A percentile compares a stretch with the other conserved stretches of the same genome.
These are phyloP conservation scores for Bucco capensis DNA, from an alignment of 2,113 vertebrate genomes.

Conservation along the genomic window DNA sequence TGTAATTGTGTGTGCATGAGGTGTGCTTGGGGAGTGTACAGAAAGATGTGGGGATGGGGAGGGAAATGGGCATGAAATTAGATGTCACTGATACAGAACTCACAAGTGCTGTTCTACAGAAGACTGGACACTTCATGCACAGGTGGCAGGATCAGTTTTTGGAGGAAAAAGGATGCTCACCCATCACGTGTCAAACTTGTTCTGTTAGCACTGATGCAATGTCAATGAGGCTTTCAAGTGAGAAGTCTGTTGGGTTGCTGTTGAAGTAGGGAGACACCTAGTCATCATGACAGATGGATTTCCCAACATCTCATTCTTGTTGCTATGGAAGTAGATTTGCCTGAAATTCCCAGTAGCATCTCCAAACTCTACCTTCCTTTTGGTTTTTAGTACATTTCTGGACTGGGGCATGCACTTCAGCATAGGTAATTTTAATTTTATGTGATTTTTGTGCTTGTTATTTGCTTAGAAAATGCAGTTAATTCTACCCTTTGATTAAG, in stretches of 20 bases:
- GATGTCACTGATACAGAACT: background rate
- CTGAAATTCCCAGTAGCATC: background rate
- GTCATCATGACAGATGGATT: background rate
- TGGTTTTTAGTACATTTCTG: background rate
- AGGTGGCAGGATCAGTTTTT: background rate
- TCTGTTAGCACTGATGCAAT: background rate
- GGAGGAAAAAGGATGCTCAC: background rate
- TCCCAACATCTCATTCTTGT: background rate
- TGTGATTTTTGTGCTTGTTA: background rate
- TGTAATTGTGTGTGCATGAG: background rate
- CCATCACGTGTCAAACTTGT: background rate
- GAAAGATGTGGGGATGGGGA: rapidly evolving
- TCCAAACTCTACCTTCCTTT: background rate
- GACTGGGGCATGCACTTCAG: background rate
- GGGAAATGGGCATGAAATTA: background rate
- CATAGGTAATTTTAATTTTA: background rate
- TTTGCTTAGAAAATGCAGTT: background rate
- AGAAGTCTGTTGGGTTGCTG: background rate
- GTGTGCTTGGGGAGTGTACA: background rate
- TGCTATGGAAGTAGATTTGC: background rate
- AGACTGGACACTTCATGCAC: background rate
- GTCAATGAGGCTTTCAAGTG: background rate
- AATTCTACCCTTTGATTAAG: background rate
- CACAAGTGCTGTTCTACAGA: background rate
- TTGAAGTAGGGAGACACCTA: background rate